These are phyloP conservation scores for Pogonognathellus flavescens DNA, from an alignment of 1,140 invertebrate species.

Conservation along the genomic window DNA sequence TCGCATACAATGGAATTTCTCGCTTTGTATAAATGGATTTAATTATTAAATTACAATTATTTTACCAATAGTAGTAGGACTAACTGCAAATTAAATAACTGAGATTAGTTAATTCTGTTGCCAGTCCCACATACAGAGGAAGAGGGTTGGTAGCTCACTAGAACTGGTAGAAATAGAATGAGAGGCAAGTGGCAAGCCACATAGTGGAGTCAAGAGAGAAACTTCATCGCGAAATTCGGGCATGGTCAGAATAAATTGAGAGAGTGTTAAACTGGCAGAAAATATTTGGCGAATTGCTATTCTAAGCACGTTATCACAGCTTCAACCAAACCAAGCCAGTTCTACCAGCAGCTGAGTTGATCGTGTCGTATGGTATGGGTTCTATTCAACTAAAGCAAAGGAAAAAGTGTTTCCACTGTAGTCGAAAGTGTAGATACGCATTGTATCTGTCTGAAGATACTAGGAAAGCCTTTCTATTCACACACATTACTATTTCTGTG, in stretches of 20 bases:
- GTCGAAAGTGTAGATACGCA: background rate
- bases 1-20: no score
- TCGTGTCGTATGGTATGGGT: conserved; percentile 7
- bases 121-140: no score
- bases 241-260: conserved; percentile 60
- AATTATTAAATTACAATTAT: no score
- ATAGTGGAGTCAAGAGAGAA: conserved; percentile 28
- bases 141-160: no score
- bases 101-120: no score
- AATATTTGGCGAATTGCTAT: conserved; percentile 59
- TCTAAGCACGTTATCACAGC: conserved; percentile 42
- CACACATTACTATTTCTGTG: no score
- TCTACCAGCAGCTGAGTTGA: conserved; percentile 15
- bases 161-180: background rate
- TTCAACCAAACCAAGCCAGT: conserved; percentile 3
- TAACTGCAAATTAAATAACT: background rate
- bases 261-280: conserved; percentile 62
- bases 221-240: conserved; percentile 55
- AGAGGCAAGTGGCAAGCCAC: conserved; percentile 13
- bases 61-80: no score
- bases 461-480: background rate
- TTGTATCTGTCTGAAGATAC: conserved; percentile 15
- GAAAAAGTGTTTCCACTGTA: background rate
- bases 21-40: no score
- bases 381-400: background rate